These are phyloP conservation scores for Tenrec ecaudatus DNA, from an alignment of 2,113 vertebrate species.

Conservation along the genomic window DNA sequence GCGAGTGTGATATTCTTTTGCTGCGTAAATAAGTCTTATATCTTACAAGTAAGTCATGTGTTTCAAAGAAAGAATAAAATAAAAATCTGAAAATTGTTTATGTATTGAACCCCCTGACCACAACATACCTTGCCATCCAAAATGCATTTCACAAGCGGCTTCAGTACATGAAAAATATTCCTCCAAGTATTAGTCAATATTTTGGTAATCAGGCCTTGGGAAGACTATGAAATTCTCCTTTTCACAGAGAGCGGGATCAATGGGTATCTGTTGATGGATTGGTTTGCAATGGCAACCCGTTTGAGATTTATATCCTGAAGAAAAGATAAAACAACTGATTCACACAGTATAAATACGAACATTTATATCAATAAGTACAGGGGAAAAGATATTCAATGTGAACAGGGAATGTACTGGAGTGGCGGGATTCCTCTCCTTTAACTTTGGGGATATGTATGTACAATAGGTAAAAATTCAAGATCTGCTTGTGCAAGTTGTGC, in stretches of 20 bases:
- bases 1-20: constrained; percentile 72
- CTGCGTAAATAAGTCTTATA: constrained; percentile 72
- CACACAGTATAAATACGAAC: neutral
- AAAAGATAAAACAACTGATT: neutral
- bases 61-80: constrained; percentile 60
- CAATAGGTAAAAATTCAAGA: neutral
- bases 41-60: constrained; percentile 75
- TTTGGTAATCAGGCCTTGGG: constrained; percentile 21
- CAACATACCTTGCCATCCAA: neutral
- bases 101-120: constrained; percentile 34
- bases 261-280: neutral
- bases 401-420: neutral
- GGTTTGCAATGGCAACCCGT: constrained; percentile 38
- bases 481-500: neutral
- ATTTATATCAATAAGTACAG: neutral
- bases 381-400: neutral
- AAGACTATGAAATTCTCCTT: constrained; percentile 34
- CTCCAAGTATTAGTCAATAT: constrained; percentile 36
- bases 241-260: constrained; percentile 27
- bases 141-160: neutral
- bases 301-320: constrained; percentile 18
- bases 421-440: neutral
- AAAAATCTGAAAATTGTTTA: constrained; percentile 42
- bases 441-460: neutral
- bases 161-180: neutral